Conservation (phyloP, 1,140 invertebrate species). For the silkworm (Bombyx mori) region ASM3026992v2 NC_085132.1:4222001-4222500, state of each 20-base stretch:
- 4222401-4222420: slow-evolving; percentile 31
- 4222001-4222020: slow-evolving; percentile 29
- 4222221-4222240: no score
- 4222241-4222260: not conserved
- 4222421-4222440: slow-evolving; percentile 49
- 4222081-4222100: slow-evolving; percentile 14
- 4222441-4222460: slow-evolving; percentile 42
- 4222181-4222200: slow-evolving; percentile 25
- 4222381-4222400: slow-evolving; percentile 57
- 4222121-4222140: slow-evolving; percentile 52
- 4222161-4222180: slow-evolving; percentile 45
- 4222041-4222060: slow-evolving; percentile 61
- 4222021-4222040: slow-evolving; percentile 26
- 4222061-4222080: slow-evolving; percentile 42
- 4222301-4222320: slow-evolving; percentile 4
- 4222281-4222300: slow-evolving; percentile 46
- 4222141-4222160: slow-evolving; percentile 53
- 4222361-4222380: slow-evolving; percentile 58
- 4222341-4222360: slow-evolving; percentile 17
- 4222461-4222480: slow-evolving; percentile 9
- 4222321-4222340: not conserved
- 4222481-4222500: slow-evolving; percentile 15
- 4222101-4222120: slow-evolving; percentile 34
- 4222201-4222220: no score
- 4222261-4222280: slow-evolving; percentile 49